Evolutionary conservation across 2,797 vertebrate genomes (phyloP).

Genomic region (Crocidura indochinensis): DNA sequence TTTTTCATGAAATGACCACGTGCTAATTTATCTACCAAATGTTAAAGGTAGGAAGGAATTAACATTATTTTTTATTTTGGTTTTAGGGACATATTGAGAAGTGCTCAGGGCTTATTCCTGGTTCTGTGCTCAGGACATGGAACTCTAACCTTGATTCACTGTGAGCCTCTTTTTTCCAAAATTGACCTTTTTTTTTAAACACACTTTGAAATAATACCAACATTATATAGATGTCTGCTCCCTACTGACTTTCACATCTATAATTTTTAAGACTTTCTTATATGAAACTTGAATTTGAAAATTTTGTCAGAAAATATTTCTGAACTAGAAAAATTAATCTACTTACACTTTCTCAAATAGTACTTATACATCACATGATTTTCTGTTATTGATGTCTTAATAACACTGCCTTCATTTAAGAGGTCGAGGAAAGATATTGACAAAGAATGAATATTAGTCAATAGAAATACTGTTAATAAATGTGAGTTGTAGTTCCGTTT

Average conservation of each 20-base stretch:
- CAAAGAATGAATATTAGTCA: not conserved
- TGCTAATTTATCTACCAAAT: not conserved
- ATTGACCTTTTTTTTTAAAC: not conserved
- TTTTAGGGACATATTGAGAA: no score
- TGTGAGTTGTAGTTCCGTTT: not conserved
- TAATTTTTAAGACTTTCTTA: conserved; percentile 37
- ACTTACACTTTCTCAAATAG: conserved; percentile 42
- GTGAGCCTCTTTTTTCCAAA: no score
- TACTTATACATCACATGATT: not conserved
- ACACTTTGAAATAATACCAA: not conserved
- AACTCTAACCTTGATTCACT: no score
- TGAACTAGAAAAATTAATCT: not conserved
- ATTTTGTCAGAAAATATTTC: conserved; percentile 41
- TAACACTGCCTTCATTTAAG: not conserved
- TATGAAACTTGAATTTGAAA: not conserved
- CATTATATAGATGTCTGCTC: not conserved
- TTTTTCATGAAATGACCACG: not conserved
- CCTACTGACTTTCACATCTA: not conserved
- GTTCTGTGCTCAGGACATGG: no score
- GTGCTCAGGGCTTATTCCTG: no score
- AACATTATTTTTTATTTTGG: no score
- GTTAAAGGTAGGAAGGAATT: not conserved
- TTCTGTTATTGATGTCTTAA: conserved; percentile 15
- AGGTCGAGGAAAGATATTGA: not conserved
- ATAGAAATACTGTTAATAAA: conserved; percentile 3